These are phyloP conservation scores for Lepidothrix coronata DNA, from an alignment of 2,113 vertebrate genomes.

Conservation along the genomic window DNA sequence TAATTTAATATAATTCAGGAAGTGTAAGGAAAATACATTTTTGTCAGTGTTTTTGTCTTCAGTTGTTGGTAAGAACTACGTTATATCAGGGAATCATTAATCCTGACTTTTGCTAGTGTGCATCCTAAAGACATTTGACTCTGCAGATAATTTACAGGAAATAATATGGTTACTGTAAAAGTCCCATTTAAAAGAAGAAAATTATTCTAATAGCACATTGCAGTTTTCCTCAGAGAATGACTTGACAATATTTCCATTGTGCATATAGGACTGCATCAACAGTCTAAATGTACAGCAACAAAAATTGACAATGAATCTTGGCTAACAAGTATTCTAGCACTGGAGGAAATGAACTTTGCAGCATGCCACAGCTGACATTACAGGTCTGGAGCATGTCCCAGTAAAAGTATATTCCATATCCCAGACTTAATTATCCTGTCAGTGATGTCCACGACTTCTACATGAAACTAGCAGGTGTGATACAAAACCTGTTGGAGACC, in stretches of 20 bases:
- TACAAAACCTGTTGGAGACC: not conserved
- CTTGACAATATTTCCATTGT: not conserved
- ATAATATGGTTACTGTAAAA: not conserved
- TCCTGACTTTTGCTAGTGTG: not conserved
- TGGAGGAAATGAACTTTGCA: not conserved
- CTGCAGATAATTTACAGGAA: not conserved
- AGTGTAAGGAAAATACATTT: not conserved
- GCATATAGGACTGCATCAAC: not conserved
- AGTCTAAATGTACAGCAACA: not conserved
- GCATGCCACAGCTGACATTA: not conserved
- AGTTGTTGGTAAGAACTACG: not conserved
- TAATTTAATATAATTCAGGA: not conserved
- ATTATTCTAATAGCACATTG: not conserved
- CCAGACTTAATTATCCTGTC: not conserved
- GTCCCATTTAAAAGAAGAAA: not conserved
- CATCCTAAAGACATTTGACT: not conserved
- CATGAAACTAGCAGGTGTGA: not conserved
- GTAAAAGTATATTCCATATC: not conserved
- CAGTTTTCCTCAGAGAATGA: not conserved
- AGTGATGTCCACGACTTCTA: not conserved
- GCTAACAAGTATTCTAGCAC: not conserved
- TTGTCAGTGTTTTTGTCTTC: slow-evolving; percentile 11
- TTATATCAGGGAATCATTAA: slow-evolving; percentile 18
- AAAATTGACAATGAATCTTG: not conserved
- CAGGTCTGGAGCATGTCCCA: not conserved